Evolutionary conservation across 2,888 invertebrate genomes (phyloP).

Genomic region (Gortyna flavago): DNA sequence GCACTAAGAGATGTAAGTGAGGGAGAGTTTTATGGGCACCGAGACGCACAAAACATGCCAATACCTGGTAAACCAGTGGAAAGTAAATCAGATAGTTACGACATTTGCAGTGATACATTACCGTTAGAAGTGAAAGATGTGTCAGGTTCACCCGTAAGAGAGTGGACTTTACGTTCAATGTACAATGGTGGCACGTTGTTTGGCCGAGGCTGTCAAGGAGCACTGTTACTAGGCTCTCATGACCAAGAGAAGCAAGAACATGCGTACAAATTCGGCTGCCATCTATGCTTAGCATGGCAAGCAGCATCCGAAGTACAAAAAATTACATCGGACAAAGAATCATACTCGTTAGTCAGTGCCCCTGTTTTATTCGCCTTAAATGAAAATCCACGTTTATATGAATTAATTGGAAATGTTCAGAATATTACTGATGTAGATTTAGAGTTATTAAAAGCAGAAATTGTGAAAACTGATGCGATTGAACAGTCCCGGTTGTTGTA

Average conservation of each 20-base stretch:
- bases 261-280: conserved; percentile 94
- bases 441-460: conserved; percentile 83
- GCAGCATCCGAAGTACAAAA: conserved; percentile 87
- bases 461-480: conserved; percentile 82
- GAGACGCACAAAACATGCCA: conserved; percentile 94
- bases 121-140: conserved; percentile 82
- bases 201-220: conserved; percentile 95
- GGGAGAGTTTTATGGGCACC: conserved; percentile 94
- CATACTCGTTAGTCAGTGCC: conserved; percentile 93
- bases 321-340: conserved; percentile 86
- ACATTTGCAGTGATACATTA: conserved; percentile 80
- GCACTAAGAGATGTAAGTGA: conserved; percentile 95
- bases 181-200: conserved; percentile 91
- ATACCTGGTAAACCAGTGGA: conserved; percentile 91
- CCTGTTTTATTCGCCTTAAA: conserved; percentile 95
- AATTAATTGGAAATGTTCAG: conserved; percentile 87
- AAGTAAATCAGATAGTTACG: conserved; percentile 72
- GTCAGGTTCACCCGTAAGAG: conserved; percentile 90
- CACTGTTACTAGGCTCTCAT: conserved; percentile 93
- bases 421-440: conserved; percentile 91
- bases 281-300: conserved; percentile 95
- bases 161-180: conserved; percentile 93
- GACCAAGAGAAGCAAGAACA: conserved; percentile 91
- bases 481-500: conserved; percentile 80
- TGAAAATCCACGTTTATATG: conserved; percentile 92